phyloP scores from a whole-genome alignment of 2,113 vertebrate genomes.

The Fulmarus glacialis region DNA sequence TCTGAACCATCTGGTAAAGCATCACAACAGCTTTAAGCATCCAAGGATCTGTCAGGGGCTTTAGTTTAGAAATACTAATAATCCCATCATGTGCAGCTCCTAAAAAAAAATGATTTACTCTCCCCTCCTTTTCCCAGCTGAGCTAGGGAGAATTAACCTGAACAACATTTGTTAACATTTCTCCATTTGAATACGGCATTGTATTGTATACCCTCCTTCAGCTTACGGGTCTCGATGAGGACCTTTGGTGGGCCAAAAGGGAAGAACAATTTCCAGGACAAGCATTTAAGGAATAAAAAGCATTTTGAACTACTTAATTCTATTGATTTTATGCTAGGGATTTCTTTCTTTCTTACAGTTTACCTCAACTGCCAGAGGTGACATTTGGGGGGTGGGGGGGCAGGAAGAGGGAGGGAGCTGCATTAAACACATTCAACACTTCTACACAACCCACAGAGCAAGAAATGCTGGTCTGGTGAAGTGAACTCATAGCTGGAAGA shows the following conservation, averaged over 20 bases:
- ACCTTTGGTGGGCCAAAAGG: neutral
- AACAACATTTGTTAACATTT: neutral
- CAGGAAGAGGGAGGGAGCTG: neutral
- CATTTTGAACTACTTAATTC: neutral
- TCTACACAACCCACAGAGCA: neutral
- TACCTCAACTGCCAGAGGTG: neutral
- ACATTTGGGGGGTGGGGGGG: neutral
- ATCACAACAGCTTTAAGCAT: conserved; percentile 56
- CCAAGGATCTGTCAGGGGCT: conserved; percentile 64
- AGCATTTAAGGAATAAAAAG: neutral
- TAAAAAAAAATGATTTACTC: conserved; percentile 52
- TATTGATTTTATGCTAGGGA: neutral
- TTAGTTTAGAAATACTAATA: conserved; percentile 61
- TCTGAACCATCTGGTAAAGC: conserved; percentile 59
- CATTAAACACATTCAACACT: neutral
- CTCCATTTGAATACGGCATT: neutral
- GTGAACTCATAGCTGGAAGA: neutral
- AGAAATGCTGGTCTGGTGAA: neutral
- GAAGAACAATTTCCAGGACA: neutral
- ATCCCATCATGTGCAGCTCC: conserved; percentile 58
- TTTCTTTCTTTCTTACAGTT: neutral
- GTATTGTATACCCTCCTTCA: neutral
- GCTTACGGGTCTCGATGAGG: neutral
- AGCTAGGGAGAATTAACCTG: neutral
- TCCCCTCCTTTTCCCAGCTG: neutral